Evolutionary conservation across 2,113 vertebrate genomes (phyloP).

Genomic region (Anser brachyrhynchus): DNA sequence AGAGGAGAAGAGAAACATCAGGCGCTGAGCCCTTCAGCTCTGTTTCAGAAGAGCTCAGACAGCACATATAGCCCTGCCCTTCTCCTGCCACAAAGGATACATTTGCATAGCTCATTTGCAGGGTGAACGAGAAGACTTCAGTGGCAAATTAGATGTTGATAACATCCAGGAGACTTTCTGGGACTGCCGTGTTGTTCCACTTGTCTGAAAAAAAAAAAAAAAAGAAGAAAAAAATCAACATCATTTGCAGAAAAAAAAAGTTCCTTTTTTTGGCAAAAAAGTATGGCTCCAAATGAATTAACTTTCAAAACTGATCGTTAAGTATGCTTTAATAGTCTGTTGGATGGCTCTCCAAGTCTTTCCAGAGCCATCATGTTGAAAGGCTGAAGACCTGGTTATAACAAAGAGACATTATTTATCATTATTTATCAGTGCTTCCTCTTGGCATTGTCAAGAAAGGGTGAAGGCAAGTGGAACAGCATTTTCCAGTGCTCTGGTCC

Average conservation of each 20-base stretch:
- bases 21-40: background rate
- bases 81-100: background rate
- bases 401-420: conserved; percentile 30
- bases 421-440: conserved; percentile 58
- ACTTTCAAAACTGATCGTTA: conserved; percentile 54
- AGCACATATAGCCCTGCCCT: background rate
- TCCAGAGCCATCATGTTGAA: conserved; percentile 42
- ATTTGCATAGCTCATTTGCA: conserved; percentile 15
- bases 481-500: background rate
- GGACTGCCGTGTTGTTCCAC: background rate
- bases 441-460: background rate
- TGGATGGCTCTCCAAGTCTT: conserved; percentile 46
- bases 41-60: background rate
- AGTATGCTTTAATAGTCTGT: conserved; percentile 54
- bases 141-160: conserved; percentile 29
- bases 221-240: background rate
- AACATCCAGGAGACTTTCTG: conserved; percentile 54
- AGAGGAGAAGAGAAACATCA: background rate
- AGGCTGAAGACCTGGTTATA: background rate
- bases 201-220: background rate
- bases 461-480: background rate
- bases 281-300: conserved; percentile 43
- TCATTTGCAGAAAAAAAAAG: background rate
- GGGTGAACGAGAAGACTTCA: conserved; percentile 25
- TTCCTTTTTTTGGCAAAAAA: conserved; percentile 2